Conservation (phyloP, 2,797 vertebrate genomes). For the Sphenodon punctatus region DNA sequence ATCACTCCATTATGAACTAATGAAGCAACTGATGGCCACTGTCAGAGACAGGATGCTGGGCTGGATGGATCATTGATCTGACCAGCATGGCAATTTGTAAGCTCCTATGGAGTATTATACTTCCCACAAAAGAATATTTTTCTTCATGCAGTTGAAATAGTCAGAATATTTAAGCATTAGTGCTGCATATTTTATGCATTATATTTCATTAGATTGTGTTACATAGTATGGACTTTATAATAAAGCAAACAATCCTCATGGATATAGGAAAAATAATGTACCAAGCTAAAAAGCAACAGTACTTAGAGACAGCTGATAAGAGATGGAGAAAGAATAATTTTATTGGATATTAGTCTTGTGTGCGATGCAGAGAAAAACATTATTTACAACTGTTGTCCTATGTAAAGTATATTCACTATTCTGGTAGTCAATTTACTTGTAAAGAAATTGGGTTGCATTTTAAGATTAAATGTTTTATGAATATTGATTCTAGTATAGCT, state of each 20-base stretch:
- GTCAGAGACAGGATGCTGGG: no score
- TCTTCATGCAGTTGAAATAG: not conserved
- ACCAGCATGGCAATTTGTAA: no score
- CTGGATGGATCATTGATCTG: no score
- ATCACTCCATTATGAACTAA: no score
- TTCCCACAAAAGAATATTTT: not conserved
- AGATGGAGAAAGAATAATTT: no score
- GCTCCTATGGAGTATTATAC: not conserved
- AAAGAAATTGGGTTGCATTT: not conserved
- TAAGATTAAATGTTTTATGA: not conserved
- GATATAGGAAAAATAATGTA: not conserved
- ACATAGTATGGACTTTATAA: not conserved
- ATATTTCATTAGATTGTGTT: not conserved
- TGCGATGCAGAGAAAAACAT: not conserved
- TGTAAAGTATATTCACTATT: not conserved
- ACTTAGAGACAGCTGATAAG: not conserved
- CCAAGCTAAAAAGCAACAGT: rapidly evolving
- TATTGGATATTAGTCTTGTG: not conserved
- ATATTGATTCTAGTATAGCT: not conserved
- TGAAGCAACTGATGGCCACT: no score
- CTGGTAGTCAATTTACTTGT: not conserved
- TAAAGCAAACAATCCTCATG: not conserved
- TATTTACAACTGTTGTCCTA: not conserved
- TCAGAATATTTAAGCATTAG: not conserved
- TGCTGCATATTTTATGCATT: not conserved